Evolutionary conservation across 23 tunicate species (phyloP), one percentile per base, ranked within the genome.

Genomic region (Phallusia fumigata): DNA sequence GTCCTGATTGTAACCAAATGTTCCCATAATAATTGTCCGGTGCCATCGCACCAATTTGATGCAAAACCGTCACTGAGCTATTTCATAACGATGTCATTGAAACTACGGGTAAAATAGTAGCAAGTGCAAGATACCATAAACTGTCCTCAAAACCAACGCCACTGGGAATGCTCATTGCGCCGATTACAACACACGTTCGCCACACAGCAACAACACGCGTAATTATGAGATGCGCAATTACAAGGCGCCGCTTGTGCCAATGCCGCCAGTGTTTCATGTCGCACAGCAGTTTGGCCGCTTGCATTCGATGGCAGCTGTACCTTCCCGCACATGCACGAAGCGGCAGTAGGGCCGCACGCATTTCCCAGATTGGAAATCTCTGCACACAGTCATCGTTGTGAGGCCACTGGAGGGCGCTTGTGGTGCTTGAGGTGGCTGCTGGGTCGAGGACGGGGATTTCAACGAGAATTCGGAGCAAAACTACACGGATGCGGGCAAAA

Each of bases 331-430:
- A 77, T 94, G 98, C 31, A 94, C 94, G 74, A 94, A 94, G 40
- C 98, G 93, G 76, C 98, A 94, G 58, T 53, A 86, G 0, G 98
- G 88, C 0, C 98, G 84, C 18, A 65, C 58, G 73, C 98, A 94
- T 83, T 94, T 94, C 49, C 98, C 94, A 0, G 94, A 89, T 77
- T 94, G 98, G 64, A 76, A 89, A 73, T 94, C 98, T 64, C 98
- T 90, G 75, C 98, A 94, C 28, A 94, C 98, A 53, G 98, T 94
- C 58, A 94, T 73, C 26, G 90, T 75, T 32, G 84, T 77, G 47
- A 80, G 13, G 19, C 79, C 80, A 33, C 26, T 40, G 47, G 79
- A n/a, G 5, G 69, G 28, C 16, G 11, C 3, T 24, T 44, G 81
- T 11, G 10, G 58, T 78, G 10, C 74, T 36, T 78, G 58, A 45